Conservation (phyloP, 2,113 vertebrate species). For the Silurus asotus region DNA sequence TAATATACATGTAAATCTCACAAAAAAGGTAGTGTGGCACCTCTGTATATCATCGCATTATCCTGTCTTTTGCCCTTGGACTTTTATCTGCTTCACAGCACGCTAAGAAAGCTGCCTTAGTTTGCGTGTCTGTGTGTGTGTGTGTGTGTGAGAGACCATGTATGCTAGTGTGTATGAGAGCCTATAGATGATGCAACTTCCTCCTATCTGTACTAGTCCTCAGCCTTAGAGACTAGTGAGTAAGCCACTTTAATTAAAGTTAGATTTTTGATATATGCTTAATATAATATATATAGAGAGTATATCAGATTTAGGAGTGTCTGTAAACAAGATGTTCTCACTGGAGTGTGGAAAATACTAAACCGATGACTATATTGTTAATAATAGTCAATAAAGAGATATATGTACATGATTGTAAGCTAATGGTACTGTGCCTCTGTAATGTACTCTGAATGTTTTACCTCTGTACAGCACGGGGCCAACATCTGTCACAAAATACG, state of each 20-base stretch:
- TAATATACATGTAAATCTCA: slow-evolving; percentile 4
- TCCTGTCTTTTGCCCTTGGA: slow-evolving; percentile 25
- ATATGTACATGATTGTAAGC: not conserved
- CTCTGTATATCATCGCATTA: not conserved
- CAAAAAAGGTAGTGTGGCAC: not conserved
- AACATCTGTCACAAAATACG: not conserved
- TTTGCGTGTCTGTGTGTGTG: slow-evolving; percentile 6
- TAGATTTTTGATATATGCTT: not conserved
- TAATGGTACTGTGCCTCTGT: not conserved
- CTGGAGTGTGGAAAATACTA: slow-evolving; percentile 20
- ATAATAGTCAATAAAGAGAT: not conserved
- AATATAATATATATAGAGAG: not conserved
- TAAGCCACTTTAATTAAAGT: not conserved
- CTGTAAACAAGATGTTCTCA: not conserved
- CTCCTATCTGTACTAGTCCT: not conserved
- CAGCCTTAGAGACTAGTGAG: slow-evolving; percentile 1
- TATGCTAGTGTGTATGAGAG: slow-evolving; percentile 1
- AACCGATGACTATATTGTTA: not conserved
- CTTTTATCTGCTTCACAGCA: slow-evolving; percentile 3
- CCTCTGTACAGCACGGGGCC: slow-evolving; percentile 26
- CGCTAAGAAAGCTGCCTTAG: slow-evolving; percentile 27
- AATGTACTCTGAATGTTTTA: slow-evolving; percentile 35
- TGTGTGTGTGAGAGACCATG: not conserved
- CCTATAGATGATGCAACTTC: not conserved
- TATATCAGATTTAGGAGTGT: not conserved